Evolutionary conservation across 2,888 invertebrate species (phyloP).

Genomic region (Epinotia demarniana): DNA sequence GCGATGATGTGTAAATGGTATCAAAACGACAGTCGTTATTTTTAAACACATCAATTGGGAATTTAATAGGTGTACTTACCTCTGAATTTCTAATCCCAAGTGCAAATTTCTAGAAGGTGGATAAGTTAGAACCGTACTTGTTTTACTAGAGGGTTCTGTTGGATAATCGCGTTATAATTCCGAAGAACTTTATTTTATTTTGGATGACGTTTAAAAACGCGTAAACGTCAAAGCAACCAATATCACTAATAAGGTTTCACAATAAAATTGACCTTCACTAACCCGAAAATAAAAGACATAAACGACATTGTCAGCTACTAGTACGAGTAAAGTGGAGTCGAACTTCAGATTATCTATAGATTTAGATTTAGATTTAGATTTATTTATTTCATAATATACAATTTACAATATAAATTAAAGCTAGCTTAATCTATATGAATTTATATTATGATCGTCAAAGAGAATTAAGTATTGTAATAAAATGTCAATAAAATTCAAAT

Average conservation of each 20-base stretch:
- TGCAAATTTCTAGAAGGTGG: slow-evolving; percentile 13
- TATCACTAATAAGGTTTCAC: no score
- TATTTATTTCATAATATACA: no score
- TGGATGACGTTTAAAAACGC: neutral
- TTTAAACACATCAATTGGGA: neutral
- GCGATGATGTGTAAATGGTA: slow-evolving; percentile 1
- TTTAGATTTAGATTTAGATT: no score
- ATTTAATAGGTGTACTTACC: neutral
- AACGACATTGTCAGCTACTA: neutral
- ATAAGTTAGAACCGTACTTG: neutral
- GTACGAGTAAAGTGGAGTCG: neutral
- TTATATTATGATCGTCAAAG: no score
- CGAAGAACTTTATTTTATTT: neutral
- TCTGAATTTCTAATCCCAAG: slow-evolving; percentile 10
- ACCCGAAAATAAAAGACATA: neutral
- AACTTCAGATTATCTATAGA: neutral
- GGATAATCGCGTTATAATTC: neutral
- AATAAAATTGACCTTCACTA: neutral
- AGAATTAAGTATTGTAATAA: no score
- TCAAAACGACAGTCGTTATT: slow-evolving; percentile 15
- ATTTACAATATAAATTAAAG: no score
- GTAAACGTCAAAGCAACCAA: neutral
- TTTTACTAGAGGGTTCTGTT: neutral
- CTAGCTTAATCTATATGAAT: no score
- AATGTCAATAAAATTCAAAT: no score